Base-by-base conservation (phyloP, 2,888 invertebrate species). In the Heliconius erato region DNA sequence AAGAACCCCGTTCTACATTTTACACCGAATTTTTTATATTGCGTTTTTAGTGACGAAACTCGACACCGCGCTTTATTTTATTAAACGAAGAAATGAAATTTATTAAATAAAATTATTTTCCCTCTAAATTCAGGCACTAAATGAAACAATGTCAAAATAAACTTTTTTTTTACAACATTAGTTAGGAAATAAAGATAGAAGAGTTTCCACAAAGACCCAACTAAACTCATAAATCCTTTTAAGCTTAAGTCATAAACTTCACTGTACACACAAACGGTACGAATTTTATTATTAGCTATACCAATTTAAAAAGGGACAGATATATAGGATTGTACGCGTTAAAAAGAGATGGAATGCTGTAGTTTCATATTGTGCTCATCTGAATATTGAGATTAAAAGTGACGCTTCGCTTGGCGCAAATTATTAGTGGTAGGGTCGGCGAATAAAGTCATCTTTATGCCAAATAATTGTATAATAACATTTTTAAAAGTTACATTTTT, bases 381-480 rank as follows among this genome's bases (percentile, higher is more conserved):
- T 94, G 94, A 95, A 95, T 95, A 95, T 95, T 94, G 93, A 95
- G 95, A 95, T 95, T 95, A 95, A 95, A 95, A 95, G 94, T 94
- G 94, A 95, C 92, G 95, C 92, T 92, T 93, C 91, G 95, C 94
- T 94, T 94, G 94, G 93, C 91, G 91, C 94, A 92, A 95, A 94
- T 95, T 95, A 95, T 94, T 93, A 93, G 90, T 89, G 76, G 91
- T 88, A 94, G 69, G 35, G 93, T 88, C 87, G 76, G 91, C 91
- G 93, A 86, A 92, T 91, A 88, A 87, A 83, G 19, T 14, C 28
- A 16, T 40, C 65, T 80, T 74, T 32, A 19, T 7, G 6, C 23
- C 26, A 63, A 76, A 63, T 16, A 63, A 16, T 63, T 59, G 12
- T 35, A 35, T 35, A 1, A 23, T 9, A 74, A 28, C 23, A 59